Evolutionary conservation across 2,797 vertebrate species (phyloP), one percentile per base, ranked within the genome.

Genomic region (Hippocampus kuda): DNA sequence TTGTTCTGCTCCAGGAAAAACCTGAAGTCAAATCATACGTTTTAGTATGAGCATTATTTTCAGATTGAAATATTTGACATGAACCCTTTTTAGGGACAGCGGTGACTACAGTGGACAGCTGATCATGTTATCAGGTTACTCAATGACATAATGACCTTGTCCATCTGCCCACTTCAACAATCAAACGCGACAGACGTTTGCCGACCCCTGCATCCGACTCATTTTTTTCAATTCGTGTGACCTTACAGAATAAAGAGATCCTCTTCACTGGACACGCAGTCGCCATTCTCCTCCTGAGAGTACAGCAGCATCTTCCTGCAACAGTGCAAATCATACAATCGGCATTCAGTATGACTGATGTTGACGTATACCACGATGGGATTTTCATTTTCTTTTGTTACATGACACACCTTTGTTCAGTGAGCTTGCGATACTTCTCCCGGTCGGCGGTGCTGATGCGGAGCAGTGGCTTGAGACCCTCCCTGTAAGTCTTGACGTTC

Each of bases 1-100:
- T 97, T 97, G 85, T 98, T 98, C 78, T 95, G 94, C 86, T 98
- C 95, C 83, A 97, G 90, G 90, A 98, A 98, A 85, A 97, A 98
- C 86, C 95, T 98, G 22, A 54, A 44, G 38, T 12, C 13, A 65
- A 42, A 56, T 26, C 15, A 13, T 30, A 9, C 11, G 10, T 10
- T 44, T 1, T 1, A 38, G 34, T 38, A 38, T 48, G 1, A 3
- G 46, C 46, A 48, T 5, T 13, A 13, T 48, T 38, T 38, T 38
- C 34, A 7, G 34, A 38, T 38, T 38, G 8, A 38, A 38, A 38
- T 38, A 38, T 38, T 34, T 34, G 5, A 38, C 34, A 38, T 38
- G 34, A 38, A 38, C 6, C 34, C 7, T 7, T 38, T 38, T 38
- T 1, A 7, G 34, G 6, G 34, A 8, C 34, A 38, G 34, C 34